Evolutionary conservation across 2,113 vertebrate species (phyloP).

Genomic region (Polyodon spathula): DNA sequence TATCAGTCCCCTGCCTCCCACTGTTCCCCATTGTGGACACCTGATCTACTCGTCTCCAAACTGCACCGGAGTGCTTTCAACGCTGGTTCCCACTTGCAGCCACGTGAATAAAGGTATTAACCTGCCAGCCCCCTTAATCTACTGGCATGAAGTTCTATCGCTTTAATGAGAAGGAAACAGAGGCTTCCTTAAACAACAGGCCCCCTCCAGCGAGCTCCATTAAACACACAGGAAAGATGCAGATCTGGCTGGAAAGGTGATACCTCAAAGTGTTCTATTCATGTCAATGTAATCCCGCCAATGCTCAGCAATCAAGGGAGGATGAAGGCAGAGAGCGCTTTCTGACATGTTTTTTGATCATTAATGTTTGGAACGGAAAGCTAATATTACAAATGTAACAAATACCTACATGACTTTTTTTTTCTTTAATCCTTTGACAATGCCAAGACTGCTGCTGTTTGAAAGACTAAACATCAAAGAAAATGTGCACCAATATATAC

Average conservation of each 20-base stretch:
- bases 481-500: background rate
- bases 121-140: slow-evolving; percentile 24
- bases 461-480: slow-evolving; percentile 1
- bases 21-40: background rate
- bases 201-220: slow-evolving; percentile 14
- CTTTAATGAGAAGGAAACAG: slow-evolving; percentile 13
- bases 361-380: slow-evolving; percentile 9
- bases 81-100: slow-evolving; percentile 8
- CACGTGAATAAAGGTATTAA: slow-evolving; percentile 20
- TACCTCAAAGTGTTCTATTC: slow-evolving; percentile 37
- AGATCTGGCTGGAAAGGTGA: slow-evolving; percentile 34
- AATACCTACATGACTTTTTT: slow-evolving; percentile 2
- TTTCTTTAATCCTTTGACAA: slow-evolving; percentile 19
- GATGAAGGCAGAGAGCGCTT: slow-evolving; percentile 6
- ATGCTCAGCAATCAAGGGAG: slow-evolving; percentile 23
- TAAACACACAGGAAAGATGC: slow-evolving; percentile 36
- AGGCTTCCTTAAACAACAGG: slow-evolving; percentile 10
- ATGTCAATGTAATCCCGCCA: slow-evolving; percentile 26
- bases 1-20: background rate
- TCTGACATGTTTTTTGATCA: slow-evolving; percentile 14
- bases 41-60: slow-evolving; percentile 14
- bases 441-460: slow-evolving; percentile 4
- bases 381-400: slow-evolving; percentile 8
- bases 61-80: slow-evolving; percentile 4
- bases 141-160: slow-evolving; percentile 18